Base-by-base conservation (phyloP, 2,797 vertebrate genomes). In the Acanthurus lineatus region DNA sequence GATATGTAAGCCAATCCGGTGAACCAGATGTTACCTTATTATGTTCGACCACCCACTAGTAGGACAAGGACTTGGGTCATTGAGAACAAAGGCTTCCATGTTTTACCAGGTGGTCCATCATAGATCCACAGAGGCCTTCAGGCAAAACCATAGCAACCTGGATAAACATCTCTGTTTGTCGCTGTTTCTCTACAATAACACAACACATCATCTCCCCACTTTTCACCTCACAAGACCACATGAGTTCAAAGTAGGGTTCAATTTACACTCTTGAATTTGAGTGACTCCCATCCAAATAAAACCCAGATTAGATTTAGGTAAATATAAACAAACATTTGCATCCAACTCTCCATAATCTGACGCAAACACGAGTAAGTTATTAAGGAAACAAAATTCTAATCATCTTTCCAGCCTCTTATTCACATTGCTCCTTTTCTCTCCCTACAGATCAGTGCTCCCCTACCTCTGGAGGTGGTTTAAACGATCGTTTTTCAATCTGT, bases 21-120 rank as follows among this genome's bases (percentile, higher is more conserved):
- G 25, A 83, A 79, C 64, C 89, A 89, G 83, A 88, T 87, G 85
- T 86, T 76, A 54, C 28, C 45, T 76, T 75, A 66, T 91, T 77
- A 78, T 77, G 56, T 83, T 72, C 1, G 81, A 76, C 81, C 79
- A 83, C 83, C 79, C 79, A 73, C 56, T 63, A 8, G 11, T 60
- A 48, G 22, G 19, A 67, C 38, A 70, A 32, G 17, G 20, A 62
- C 44, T 15, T 9, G 47, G 51, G 61, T 77, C 58, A 32, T 3
- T 17, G 77, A 59, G 54, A 69, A 77, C 52, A 73, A 82, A 62
- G 61, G 16, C 48, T 51, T 69, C 3, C 49, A 47, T 69, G 58
- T 71, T 58, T 76, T 38, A 66, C 17, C 61, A 38, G 70, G 25
- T 3, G 7, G 25, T 22, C 71, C 38, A 42, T 17, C 56, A 63